A percentile compares a stretch with the other conserved stretches of the same genome.
These are phyloP conservation scores for Xylota segnis DNA, from an alignment of 2,888 invertebrate species.

Conservation along the genomic window DNA sequence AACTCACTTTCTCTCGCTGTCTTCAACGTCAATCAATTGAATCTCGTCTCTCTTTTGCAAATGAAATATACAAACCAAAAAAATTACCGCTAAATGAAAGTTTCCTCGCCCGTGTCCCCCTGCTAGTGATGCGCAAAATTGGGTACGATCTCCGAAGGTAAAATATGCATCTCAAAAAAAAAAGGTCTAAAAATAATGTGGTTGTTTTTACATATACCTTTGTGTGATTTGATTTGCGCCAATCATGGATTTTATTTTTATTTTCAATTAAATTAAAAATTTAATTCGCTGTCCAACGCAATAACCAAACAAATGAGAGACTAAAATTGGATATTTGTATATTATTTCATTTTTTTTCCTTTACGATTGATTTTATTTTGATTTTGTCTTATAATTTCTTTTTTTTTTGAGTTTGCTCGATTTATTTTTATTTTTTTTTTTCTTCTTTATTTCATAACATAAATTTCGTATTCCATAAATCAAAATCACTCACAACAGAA, in stretches of 20 bases:
- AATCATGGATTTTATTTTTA: slow-evolving; percentile 29
- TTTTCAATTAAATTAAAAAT: slow-evolving; percentile 24
- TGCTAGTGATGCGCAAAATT: slow-evolving; percentile 78
- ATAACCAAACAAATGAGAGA: slow-evolving; percentile 51
- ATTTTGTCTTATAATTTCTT: slow-evolving; percentile 10
- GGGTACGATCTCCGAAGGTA: slow-evolving; percentile 85
- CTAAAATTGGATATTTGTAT: slow-evolving; percentile 49
- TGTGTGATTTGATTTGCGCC: slow-evolving; percentile 73
- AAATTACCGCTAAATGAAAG: slow-evolving; percentile 58
- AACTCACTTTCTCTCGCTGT: slow-evolving; percentile 50
- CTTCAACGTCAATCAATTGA: slow-evolving; percentile 38
- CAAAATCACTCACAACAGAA: slow-evolving; percentile 66
- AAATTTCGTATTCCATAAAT: slow-evolving; percentile 51
- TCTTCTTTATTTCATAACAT: slow-evolving; percentile 52
- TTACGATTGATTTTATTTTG: slow-evolving; percentile 21
- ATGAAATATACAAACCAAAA: slow-evolving; percentile 73
- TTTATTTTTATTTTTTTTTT: slow-evolving; percentile 37
- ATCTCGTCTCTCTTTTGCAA: slow-evolving; percentile 64
- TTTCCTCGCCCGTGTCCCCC: slow-evolving; percentile 63
- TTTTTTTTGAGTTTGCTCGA: slow-evolving; percentile 46
- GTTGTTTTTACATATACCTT: slow-evolving; percentile 52
- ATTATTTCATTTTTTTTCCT: slow-evolving; percentile 41
- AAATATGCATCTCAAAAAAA: slow-evolving; percentile 77
- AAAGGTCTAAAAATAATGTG: slow-evolving; percentile 41
- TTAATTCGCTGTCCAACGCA: slow-evolving; percentile 53